Conservation (phyloP, 2,888 invertebrate genomes). For the Phlogophora meticulosa region DNA sequence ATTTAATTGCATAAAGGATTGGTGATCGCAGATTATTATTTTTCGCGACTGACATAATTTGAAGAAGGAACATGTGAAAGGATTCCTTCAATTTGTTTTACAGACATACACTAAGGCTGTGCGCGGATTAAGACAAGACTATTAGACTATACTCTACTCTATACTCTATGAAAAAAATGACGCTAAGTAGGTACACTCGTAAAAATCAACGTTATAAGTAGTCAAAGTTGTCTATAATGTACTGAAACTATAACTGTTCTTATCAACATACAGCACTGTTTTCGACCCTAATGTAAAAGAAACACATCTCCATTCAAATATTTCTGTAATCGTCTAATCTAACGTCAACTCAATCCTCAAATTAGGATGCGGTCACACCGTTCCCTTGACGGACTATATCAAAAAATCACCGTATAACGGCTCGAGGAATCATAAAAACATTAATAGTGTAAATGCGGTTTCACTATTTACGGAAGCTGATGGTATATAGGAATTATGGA, state of each 20-base stretch:
- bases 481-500: constrained; percentile 82
- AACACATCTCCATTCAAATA: constrained; percentile 2
- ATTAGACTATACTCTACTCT: not conserved
- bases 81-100: not conserved
- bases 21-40: not conserved
- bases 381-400: constrained; percentile 66
- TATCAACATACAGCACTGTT: too few species aligned
- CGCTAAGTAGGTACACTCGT: too few species aligned
- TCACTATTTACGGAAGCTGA: constrained; percentile 89
- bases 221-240: not conserved
- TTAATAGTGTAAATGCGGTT: constrained; percentile 87
- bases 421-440: constrained; percentile 79
- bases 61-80: too few species aligned
- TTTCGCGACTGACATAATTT: not conserved
- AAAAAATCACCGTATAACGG: constrained; percentile 80
- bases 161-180: not conserved
- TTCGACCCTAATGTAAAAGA: not conserved
- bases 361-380: constrained; percentile 78
- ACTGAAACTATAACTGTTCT: not conserved
- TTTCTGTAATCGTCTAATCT: not conserved
- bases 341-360: constrained; percentile 46
- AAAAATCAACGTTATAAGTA: not conserved
- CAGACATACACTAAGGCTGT: not conserved
- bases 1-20: not conserved
- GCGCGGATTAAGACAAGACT: not conserved